These are phyloP conservation scores for Ichneumoninae sp. DNA, from an alignment of 2,888 invertebrate genomes.

Conservation along the genomic window DNA sequence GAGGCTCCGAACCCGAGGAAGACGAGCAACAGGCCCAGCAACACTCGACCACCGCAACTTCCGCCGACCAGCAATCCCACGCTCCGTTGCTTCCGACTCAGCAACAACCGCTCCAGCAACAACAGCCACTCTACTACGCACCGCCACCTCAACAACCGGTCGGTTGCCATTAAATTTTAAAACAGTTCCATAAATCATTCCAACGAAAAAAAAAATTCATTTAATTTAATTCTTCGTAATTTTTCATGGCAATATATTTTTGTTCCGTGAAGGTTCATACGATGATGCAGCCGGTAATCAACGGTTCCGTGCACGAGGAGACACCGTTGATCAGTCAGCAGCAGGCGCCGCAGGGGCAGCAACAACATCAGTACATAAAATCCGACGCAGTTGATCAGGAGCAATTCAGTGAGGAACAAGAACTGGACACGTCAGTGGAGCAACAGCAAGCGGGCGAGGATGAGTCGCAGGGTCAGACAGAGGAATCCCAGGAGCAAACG, in stretches of 20 bases:
- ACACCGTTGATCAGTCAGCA: constrained; percentile 80
- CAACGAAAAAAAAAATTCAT: constrained; percentile 4
- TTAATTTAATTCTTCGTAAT: too few species aligned
- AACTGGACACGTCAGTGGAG: constrained; percentile 74
- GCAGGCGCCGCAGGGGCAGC: constrained; percentile 75
- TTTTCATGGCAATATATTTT: constrained; percentile 12
- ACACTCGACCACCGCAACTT: constrained; percentile 71
- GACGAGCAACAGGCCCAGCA: constrained; percentile 85
- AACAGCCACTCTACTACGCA: constrained; percentile 73
- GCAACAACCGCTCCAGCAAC: constrained; percentile 69
- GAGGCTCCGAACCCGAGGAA: constrained; percentile 89
- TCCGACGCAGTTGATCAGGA: constrained; percentile 76
- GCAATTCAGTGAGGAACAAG: constrained; percentile 81
- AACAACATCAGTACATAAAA: constrained; percentile 75
- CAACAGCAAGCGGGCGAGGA: constrained; percentile 76
- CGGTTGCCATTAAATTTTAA: neutral
- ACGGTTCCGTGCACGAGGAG: constrained; percentile 83
- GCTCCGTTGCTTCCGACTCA: constrained; percentile 67
- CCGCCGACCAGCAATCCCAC: constrained; percentile 74
- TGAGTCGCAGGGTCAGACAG: constrained; percentile 79
- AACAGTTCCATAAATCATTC: neutral
- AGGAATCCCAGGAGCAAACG: constrained; percentile 79
- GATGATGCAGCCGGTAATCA: constrained; percentile 80
- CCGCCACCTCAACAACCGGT: constrained; percentile 76
- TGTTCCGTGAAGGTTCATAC: constrained; percentile 76